These are phyloP conservation scores for Lypha dubia DNA, from an alignment of 2,888 invertebrate species.

Conservation along the genomic window DNA sequence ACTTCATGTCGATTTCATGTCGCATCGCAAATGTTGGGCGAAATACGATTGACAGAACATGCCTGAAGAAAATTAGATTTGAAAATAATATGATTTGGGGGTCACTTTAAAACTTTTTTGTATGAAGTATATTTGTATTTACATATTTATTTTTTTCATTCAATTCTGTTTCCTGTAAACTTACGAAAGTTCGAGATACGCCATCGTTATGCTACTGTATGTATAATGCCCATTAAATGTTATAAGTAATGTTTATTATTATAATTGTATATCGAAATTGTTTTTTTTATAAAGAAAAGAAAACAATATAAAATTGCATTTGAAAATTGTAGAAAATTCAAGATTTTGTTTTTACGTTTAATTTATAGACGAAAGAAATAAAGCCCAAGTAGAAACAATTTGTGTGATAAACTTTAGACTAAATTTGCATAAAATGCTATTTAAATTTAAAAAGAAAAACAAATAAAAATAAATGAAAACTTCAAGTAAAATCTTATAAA, in stretches of 20 bases:
- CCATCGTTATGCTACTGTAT: neutral
- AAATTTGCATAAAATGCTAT: conserved; percentile 69
- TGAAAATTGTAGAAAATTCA: conserved; percentile 54
- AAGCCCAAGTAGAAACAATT: conserved; percentile 53
- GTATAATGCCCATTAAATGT: neutral
- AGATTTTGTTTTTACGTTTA: conserved; percentile 40
- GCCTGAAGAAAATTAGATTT: too few relatives aligned
- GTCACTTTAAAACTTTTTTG: neutral
- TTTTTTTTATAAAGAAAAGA: neutral
- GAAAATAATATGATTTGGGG: too few relatives aligned
- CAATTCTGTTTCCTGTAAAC: too few relatives aligned
- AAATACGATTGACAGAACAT: too few relatives aligned
- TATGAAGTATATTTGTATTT: too few relatives aligned
- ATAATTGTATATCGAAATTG: conserved; percentile 17
- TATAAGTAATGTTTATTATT: neutral
- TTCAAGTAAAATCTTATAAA: conserved; percentile 52
- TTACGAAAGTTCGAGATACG: too few relatives aligned
- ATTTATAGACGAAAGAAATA: conserved; percentile 54
- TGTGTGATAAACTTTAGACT: conserved; percentile 70
- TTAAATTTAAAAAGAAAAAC: conserved; percentile 39
- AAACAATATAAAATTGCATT: conserved; percentile 63
- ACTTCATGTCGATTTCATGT: too few relatives aligned
- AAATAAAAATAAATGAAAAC: conserved; percentile 20
- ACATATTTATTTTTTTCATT: too few relatives aligned
- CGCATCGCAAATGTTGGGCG: too few relatives aligned